Percentiles rank a stretch among this genome's conserved stretches.
Conservation (phyloP, 2,888 invertebrate genomes). For the Dicyrtoma fusca region DNA sequence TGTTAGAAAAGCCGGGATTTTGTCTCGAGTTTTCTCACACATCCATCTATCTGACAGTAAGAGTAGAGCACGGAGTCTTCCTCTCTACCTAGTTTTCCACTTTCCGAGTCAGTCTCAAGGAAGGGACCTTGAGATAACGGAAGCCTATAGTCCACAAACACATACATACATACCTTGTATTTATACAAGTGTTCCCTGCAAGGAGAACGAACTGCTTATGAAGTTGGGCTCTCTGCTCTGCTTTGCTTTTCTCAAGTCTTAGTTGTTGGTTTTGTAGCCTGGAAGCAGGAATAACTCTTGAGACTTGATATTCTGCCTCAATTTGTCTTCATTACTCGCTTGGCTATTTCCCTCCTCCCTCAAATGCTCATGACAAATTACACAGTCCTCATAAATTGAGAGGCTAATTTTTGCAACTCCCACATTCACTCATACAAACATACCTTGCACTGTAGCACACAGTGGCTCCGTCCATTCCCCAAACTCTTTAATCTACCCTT, state of each 20-base stretch:
- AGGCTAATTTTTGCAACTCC: slow-evolving; percentile 34
- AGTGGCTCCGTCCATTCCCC: not conserved
- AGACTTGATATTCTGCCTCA: slow-evolving; percentile 37
- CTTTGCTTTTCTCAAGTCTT: not conserved
- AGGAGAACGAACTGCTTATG: not conserved
- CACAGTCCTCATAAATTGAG: slow-evolving; percentile 28
- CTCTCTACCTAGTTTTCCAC: too few relatives aligned
- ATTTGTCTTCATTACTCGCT: slow-evolving; percentile 37
- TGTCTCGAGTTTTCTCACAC: slow-evolving; percentile 21
- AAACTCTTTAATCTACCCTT: not conserved
- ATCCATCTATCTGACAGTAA: slow-evolving; percentile 10
- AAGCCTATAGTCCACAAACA: too few relatives aligned
- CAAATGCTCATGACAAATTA: slow-evolving; percentile 24
- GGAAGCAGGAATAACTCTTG: slow-evolving; percentile 13
- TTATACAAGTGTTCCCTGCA: not conserved
- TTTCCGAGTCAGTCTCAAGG: too few relatives aligned
- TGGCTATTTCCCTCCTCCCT: slow-evolving; percentile 27
- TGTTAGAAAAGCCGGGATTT: slow-evolving; percentile 22
- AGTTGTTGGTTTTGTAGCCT: too few relatives aligned
- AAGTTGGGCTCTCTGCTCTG: not conserved
- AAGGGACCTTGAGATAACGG: too few relatives aligned
- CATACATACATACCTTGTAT: too few relatives aligned
- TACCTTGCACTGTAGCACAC: slow-evolving; percentile 21
- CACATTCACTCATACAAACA: slow-evolving; percentile 13
- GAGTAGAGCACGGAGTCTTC: too few relatives aligned